These are phyloP conservation scores for Hipposideros larvatus DNA, from an alignment of 2,797 vertebrate genomes.

Conservation along the genomic window DNA sequence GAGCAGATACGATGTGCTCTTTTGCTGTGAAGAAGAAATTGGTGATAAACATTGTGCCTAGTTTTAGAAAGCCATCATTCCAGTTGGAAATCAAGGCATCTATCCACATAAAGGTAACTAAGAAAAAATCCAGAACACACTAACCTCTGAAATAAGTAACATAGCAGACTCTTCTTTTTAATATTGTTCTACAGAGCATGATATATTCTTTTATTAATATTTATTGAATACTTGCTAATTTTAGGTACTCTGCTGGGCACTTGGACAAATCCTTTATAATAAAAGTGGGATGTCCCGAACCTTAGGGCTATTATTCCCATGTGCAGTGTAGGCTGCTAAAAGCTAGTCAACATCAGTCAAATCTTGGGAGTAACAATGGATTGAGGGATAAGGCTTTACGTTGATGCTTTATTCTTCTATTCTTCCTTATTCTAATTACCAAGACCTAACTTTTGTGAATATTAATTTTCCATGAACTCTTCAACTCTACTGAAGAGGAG, in stretches of 20 bases:
- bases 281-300: not conserved
- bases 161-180: not conserved
- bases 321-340: not conserved
- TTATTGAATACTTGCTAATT: not conserved
- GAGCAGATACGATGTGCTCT: not conserved
- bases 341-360: not conserved
- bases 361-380: not conserved
- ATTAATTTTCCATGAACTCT: constrained; percentile 53
- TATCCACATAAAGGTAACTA: not conserved
- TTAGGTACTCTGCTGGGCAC: not conserved
- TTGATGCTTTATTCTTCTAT: not conserved
- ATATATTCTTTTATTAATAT: not conserved
- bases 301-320: not conserved
- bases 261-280: not conserved
- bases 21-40: constrained; percentile 22
- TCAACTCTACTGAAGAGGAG: not conserved
- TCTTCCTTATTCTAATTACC: constrained; percentile 13
- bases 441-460: not conserved
- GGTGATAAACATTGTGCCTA: not conserved
- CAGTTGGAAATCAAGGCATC: not conserved
- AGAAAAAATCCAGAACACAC: not conserved
- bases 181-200: not conserved
- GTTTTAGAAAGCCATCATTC: not conserved
- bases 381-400: not conserved
- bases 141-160: not conserved